phyloP scores from a whole-genome alignment of 2,797 vertebrate species.

The Chelon auratus region DNA sequence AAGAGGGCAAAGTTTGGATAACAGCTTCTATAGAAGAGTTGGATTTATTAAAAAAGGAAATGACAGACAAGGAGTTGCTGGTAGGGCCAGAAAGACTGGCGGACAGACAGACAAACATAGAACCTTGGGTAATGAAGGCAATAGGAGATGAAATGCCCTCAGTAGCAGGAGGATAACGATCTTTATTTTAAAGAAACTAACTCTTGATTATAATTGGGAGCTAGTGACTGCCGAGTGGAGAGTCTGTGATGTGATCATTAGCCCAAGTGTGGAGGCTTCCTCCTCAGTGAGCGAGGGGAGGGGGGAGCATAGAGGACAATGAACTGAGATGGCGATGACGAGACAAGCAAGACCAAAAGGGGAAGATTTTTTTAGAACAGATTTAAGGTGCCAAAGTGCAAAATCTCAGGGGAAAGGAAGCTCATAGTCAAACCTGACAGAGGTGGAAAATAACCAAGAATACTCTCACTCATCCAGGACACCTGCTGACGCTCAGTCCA shows the following conservation, averaged over 20 bases:
- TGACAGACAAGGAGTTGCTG: constrained; percentile 2
- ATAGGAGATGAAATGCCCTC: constrained; percentile 46
- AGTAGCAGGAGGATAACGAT: constrained; percentile 51
- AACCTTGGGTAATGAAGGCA: constrained; percentile 57
- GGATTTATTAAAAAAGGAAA: constrained; percentile 11
- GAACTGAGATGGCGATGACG: constrained; percentile 22
- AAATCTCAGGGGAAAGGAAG: constrained; percentile 24
- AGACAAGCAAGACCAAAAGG: constrained; percentile 28
- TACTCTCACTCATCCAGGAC: constrained; percentile 50
- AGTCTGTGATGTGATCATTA: constrained; percentile 73
- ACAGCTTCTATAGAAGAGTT: constrained; percentile 27
- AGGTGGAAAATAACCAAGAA: constrained; percentile 43
- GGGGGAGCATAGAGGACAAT: constrained; percentile 15
- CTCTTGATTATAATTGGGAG: constrained; percentile 72
- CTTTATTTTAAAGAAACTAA: constrained; percentile 65
- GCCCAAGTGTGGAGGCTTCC: constrained; percentile 53
- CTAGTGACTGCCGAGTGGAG: constrained; percentile 51
- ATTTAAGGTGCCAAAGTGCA: constrained; percentile 31
- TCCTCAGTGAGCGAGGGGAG: constrained; percentile 36
- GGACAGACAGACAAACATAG: constrained; percentile 23
- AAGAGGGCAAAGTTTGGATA: constrained; percentile 27
- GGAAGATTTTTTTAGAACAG: constrained; percentile 15
- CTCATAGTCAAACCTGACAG: constrained; percentile 25
- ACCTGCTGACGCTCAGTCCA: constrained; percentile 33
- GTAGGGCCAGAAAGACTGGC: neutral